Evolutionary conservation across 2,113 vertebrate species (phyloP).

Genomic region (Leucopternis melanops): DNA sequence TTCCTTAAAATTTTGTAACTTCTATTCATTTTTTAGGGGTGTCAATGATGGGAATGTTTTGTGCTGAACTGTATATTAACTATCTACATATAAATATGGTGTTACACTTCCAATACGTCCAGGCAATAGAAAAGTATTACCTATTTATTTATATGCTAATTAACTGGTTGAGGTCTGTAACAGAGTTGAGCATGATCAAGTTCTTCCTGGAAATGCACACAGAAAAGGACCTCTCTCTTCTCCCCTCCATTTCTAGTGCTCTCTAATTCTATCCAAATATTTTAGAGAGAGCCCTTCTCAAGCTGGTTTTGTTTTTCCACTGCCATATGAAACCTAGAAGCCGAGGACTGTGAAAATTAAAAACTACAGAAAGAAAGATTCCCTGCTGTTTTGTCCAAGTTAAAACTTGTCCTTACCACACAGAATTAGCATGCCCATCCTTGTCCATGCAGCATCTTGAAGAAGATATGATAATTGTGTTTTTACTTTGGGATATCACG

Average conservation of each 20-base stretch:
- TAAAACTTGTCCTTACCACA: background rate
- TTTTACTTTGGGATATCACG: background rate
- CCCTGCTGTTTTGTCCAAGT: background rate
- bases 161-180: background rate
- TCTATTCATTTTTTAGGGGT: background rate
- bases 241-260: background rate
- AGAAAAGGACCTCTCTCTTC: background rate
- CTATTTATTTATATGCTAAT: background rate
- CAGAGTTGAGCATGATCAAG: background rate
- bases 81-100: background rate
- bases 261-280: background rate
- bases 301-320: background rate
- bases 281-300: background rate
- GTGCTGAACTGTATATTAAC: background rate
- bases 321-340: background rate
- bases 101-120: background rate
- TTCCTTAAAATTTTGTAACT: background rate
- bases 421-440: background rate
- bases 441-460: background rate
- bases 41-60: background rate
- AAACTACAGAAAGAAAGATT: background rate
- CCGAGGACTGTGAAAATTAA: background rate
- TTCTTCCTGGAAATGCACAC: background rate
- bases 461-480: background rate
- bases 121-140: background rate